These are phyloP conservation scores for Mongoloraphidia duomilia DNA, from an alignment of 2,888 invertebrate species.

Conservation along the genomic window DNA sequence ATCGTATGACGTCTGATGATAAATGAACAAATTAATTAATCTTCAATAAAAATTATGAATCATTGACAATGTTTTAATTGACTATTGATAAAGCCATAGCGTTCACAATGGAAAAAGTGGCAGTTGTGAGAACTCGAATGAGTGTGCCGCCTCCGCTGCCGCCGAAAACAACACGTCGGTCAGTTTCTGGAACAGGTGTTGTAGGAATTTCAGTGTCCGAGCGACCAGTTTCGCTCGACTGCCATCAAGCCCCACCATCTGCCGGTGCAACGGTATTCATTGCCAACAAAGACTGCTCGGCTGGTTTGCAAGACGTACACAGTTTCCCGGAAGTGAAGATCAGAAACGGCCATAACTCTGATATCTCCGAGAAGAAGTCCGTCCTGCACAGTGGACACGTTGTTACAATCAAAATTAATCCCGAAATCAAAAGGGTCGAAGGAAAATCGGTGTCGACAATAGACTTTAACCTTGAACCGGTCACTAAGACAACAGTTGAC, in stretches of 20 bases:
- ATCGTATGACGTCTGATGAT: too few relatives aligned
- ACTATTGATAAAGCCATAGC: neutral
- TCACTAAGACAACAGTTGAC: conserved; percentile 7
- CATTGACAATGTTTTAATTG: too few relatives aligned
- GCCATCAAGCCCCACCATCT: conserved; percentile 18
- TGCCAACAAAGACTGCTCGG: conserved; percentile 20
- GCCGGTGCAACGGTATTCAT: conserved; percentile 34
- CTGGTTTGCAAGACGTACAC: conserved; percentile 15
- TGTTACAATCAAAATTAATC: conserved; percentile 57
- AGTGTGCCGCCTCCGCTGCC: conserved; percentile 39
- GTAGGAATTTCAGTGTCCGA: conserved; percentile 21
- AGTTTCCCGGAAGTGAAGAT: conserved; percentile 22
- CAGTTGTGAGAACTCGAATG: conserved; percentile 32
- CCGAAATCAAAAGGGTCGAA: conserved; percentile 26
- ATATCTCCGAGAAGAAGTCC: too few relatives aligned
- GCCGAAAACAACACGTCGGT: conserved; percentile 33
- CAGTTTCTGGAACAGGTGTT: conserved; percentile 20
- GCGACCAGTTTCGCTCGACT: conserved; percentile 18
- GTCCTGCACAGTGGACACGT: conserved; percentile 33
- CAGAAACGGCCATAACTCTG: conserved; percentile 5
- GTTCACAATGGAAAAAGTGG: conserved; percentile 38
- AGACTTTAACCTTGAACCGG: neutral
- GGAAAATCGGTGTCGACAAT: conserved; percentile 22
- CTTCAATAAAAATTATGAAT: too few relatives aligned
- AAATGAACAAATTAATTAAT: too few relatives aligned